Conservation (phyloP, 2,888 invertebrate genomes). For the Teinopalpus imperialis region DNA sequence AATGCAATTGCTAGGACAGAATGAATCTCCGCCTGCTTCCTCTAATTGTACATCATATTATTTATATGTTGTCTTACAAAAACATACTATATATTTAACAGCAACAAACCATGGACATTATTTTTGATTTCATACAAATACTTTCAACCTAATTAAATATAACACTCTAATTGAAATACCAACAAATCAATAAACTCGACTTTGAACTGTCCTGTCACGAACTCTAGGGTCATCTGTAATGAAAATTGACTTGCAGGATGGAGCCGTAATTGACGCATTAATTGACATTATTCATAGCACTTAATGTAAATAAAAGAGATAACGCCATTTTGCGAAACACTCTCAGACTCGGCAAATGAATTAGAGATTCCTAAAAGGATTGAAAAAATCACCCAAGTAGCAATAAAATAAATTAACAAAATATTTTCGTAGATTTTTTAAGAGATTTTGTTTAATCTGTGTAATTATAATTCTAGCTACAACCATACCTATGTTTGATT, state of each 20-base stretch:
- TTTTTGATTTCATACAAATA: too few species aligned
- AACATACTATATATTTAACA: too few species aligned
- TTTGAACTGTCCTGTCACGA: not conserved
- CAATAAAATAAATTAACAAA: not conserved
- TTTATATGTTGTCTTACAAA: too few species aligned
- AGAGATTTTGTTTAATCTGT: not conserved
- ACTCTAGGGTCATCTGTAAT: constrained; percentile 6
- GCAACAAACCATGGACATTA: too few species aligned
- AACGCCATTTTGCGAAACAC: not conserved
- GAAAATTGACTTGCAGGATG: constrained; percentile 19
- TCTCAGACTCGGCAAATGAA: not conserved
- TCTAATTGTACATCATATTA: too few species aligned
- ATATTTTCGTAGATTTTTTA: not conserved
- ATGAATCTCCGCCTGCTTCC: too few species aligned
- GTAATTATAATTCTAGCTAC: too few species aligned
- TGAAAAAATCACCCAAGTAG: constrained; percentile 1
- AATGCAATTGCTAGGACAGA: too few species aligned
- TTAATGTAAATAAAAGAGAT: constrained; percentile 4
- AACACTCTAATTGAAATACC: too few species aligned
- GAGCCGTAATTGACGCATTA: constrained; percentile 16
- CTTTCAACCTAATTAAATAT: too few species aligned
- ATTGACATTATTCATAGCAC: constrained; percentile 13
- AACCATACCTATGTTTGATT: too few species aligned
- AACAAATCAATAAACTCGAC: not conserved
- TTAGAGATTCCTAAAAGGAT: not conserved